phyloP scores from a whole-genome alignment of 2,113 vertebrate species.

The Tetrax tetrax region DNA sequence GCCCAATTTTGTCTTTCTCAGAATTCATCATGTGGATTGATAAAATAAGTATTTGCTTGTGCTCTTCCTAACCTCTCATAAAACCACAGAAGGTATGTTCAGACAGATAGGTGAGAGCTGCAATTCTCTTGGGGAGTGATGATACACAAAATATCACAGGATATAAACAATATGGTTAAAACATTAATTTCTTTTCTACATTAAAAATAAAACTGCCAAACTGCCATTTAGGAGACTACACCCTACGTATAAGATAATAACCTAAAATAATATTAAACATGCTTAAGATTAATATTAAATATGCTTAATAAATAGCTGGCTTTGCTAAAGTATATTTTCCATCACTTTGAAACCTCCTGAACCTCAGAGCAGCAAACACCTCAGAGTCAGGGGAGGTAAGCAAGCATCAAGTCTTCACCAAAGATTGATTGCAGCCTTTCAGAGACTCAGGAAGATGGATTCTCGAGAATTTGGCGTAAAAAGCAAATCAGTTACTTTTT shows the following conservation, averaged over 20 bases:
- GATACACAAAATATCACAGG: neutral
- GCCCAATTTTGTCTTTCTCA: neutral
- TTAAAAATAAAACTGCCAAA: neutral
- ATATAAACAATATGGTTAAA: neutral
- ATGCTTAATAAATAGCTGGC: neutral
- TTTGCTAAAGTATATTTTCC: neutral
- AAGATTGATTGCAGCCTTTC: neutral
- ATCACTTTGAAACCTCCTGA: neutral
- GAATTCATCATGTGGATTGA: neutral
- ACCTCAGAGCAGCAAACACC: neutral
- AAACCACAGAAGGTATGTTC: neutral
- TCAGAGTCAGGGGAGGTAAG: neutral
- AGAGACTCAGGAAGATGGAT: neutral
- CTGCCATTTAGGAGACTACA: neutral
- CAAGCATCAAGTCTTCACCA: neutral
- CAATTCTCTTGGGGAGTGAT: neutral
- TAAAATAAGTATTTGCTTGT: neutral
- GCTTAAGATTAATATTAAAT: neutral
- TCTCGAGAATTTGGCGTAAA: neutral
- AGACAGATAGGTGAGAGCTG: neutral
- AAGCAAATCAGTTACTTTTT: neutral
- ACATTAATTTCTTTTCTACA: fast-evolving
- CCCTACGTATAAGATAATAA: neutral
- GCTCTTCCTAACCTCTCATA: neutral
- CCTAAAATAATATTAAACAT: neutral